Evolutionary conservation across 2,113 vertebrate species (phyloP), one percentile per base, ranked within the genome.

Genomic region (Heliornis fulica): DNA sequence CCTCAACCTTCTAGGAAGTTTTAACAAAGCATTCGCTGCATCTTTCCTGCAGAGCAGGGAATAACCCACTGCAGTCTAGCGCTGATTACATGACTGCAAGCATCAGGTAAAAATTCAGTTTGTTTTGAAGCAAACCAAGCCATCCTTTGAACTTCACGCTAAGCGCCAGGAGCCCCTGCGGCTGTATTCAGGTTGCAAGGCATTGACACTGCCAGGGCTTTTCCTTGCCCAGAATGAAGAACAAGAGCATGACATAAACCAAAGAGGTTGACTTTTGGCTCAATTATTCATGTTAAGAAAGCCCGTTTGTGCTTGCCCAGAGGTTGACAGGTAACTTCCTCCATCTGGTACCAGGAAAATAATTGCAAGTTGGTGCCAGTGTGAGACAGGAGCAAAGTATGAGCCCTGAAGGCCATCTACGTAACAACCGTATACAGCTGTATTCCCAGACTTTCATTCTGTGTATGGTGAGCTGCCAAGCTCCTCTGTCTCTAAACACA

Each of bases 321-420:
- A 87, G 72, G 59, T 77, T 95, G 74, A 92, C 60, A 89, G 80
- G 76, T 91, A 93, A 71, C 83, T 86, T 93, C 46, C 81, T 81
- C 88, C 3, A 7, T 54, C 91, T 87, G 46, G 46, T 75, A 95
- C 65, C 26, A 81, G 82, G 64, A 87, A 90, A 94, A 89, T 78
- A 94, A 83, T 36, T 81, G 71, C 88, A 93, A 90, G 68, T 41
- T 86, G 59, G 41, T 96, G 86, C 60, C 88, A 94, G 59, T 17
- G 51, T 56, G 68, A 93, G 76, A 90, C 64, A 86, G 80, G 45
- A 90, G 68, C 38, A 43, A 86, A 68, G 56, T 38, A 81, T 34
- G 50, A 84, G 60, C 76, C 89, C 93, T 90, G 64, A 75, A 91
- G 91, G 91, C 83, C 43, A 57, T 59, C 83, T 87, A 21, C 40